phyloP scores from a whole-genome alignment of 2,888 invertebrate species.

The Noctua janthina region DNA sequence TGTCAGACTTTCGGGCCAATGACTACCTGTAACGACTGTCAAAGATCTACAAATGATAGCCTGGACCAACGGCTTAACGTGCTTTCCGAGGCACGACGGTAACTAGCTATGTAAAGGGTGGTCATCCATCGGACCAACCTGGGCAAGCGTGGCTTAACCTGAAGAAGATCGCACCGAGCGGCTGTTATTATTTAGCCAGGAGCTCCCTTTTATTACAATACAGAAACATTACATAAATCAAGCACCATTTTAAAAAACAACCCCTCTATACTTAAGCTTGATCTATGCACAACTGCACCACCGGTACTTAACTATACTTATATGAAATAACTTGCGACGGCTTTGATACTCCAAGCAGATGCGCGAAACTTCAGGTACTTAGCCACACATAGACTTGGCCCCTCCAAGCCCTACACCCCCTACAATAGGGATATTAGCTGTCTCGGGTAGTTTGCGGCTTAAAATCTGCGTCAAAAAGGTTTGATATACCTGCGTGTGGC shows the following conservation, averaged over 20 bases:
- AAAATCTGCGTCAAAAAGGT: constrained; percentile 32
- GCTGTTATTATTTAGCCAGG: too few species aligned
- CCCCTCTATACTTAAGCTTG: constrained; percentile 13
- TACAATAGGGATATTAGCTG: constrained; percentile 56
- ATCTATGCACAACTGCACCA: constrained; percentile 49
- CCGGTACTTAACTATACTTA: constrained; percentile 39
- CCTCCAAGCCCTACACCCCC: constrained; percentile 9
- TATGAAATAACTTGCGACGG: constrained; percentile 53
- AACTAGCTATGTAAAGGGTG: too few species aligned
- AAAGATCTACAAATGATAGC: too few species aligned
- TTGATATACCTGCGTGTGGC: background rate
- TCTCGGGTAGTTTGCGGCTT: constrained; percentile 44
- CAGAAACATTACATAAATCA: background rate
- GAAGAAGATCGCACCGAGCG: too few species aligned
- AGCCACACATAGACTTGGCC: constrained; percentile 23
- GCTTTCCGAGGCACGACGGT: too few species aligned
- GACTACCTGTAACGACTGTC: too few species aligned
- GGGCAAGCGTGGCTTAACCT: too few species aligned
- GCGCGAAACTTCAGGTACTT: constrained; percentile 57
- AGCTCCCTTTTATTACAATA: too few species aligned
- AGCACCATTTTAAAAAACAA: background rate
- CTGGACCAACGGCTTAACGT: too few species aligned
- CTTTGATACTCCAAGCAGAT: constrained; percentile 51
- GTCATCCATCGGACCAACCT: too few species aligned
- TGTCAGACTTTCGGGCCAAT: too few species aligned